Evolutionary conservation across 2,888 invertebrate species (phyloP), one percentile per base, ranked within the genome.

Genomic region (Cosmia pyralina): DNA sequence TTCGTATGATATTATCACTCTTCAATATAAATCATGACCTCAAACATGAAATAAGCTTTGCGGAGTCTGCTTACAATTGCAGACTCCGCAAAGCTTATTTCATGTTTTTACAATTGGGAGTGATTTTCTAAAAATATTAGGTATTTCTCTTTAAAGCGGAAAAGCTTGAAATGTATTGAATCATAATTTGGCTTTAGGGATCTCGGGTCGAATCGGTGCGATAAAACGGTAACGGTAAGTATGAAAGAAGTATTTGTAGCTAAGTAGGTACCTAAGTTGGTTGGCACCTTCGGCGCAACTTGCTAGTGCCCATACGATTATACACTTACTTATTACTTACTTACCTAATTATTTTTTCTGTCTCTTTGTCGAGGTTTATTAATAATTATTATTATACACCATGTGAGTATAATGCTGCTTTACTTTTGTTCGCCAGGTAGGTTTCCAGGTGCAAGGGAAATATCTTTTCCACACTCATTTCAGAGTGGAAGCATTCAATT

Each of bases 401-500:
- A 17, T 44, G 22, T 50, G 15, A n/a, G 5, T 7, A 28, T 38
- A 38, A 38, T 53, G 22, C n/a, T 28, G 15, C 50, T 58, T 46
- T 34, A 53, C 22, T 41, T 41, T 48, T 48, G 22, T 38, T 50
- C 19, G 4, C 2, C 6, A 15, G 13, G 19, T 41, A 77, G 22
- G 22, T 58, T 41, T 59, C 52, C 63, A 53, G 41, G 2, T 52
- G 8, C 19, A 6, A 57, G 38, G 8, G 4, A 73, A 74, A 46
- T 48, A 59, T 63, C 3, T 58, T 34, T 66, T 67, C 64, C 74
- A 74, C 48, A 38, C 64, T 57, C 22, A 70, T 38, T 79, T 60
- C 53, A 60, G 57, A 62, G 11, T 74, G 53, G 64, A 81, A 78
- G 28, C 48, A 41, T 57, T 62, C n/a, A 72, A 67, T 78, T 69